phyloP scores from a whole-genome alignment of 2,113 vertebrate genomes.

The Sebastes fasciatus region DNA sequence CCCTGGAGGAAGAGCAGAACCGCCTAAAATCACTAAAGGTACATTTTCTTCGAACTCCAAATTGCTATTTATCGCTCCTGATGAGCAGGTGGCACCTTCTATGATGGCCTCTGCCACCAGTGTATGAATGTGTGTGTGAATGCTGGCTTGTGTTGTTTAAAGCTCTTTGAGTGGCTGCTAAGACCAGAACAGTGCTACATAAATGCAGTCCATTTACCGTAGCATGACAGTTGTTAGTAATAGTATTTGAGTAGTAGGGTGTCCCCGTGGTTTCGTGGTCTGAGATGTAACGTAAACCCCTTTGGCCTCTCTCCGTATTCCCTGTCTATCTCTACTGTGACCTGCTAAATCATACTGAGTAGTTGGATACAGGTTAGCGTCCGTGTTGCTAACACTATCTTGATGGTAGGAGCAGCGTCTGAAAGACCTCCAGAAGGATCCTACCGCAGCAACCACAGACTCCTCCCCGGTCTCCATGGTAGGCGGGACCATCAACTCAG shows the following conservation, averaged over 20 bases:
- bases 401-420: slow-evolving; percentile 91
- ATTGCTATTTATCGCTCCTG: no score
- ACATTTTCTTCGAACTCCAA: slow-evolving; percentile 32
- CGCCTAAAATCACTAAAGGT: slow-evolving; percentile 96
- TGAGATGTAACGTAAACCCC: background rate
- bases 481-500: slow-evolving; percentile 88
- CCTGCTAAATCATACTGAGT: background rate
- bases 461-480: slow-evolving; percentile 90
- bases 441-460: slow-evolving; percentile 88
- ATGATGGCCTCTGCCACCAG: no score
- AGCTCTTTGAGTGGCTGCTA: no score
- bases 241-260: background rate
- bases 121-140: background rate
- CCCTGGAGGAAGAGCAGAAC: slow-evolving; percentile 94
- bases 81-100: no score
- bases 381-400: background rate
- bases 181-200: no score
- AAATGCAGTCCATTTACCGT: no score
- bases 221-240: background rate
- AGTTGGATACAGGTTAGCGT: background rate
- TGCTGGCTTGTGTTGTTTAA: background rate
- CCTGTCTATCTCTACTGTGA: background rate
- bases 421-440: slow-evolving; percentile 94
- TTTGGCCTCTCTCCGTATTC: background rate
- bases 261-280: background rate